phyloP scores from a whole-genome alignment of 1,140 invertebrate genomes.

The Hylaeus volcanicus region DNA sequence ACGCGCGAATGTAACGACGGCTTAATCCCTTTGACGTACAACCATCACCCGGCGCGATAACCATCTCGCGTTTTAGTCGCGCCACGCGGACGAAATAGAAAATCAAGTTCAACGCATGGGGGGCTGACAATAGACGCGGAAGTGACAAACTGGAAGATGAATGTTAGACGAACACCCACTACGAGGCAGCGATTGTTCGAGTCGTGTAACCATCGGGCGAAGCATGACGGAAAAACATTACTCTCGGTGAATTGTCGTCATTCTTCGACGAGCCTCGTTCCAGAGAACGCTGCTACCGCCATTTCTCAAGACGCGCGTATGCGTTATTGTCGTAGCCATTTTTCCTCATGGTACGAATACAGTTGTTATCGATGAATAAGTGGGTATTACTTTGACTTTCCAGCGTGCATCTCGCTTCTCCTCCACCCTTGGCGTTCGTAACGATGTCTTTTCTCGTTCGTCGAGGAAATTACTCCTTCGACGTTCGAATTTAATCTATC shows the following conservation, averaged over 20 bases:
- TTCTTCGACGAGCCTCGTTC: constrained; percentile 49
- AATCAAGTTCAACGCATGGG: constrained; percentile 36
- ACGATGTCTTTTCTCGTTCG: not conserved
- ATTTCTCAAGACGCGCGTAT: constrained; percentile 33
- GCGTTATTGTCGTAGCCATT: constrained; percentile 12
- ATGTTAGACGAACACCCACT: constrained; percentile 58
- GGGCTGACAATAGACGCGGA: constrained; percentile 64
- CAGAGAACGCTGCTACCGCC: constrained; percentile 22
- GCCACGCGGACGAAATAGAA: constrained; percentile 17
- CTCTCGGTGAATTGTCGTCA: constrained; percentile 58
- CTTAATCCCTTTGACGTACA: constrained; percentile 70
- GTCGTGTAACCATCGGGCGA: constrained; percentile 35
- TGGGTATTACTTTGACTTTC: constrained; percentile 24
- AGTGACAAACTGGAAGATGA: constrained; percentile 49
- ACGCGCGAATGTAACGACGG: constrained; percentile 65
- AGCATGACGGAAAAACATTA: constrained; percentile 65
- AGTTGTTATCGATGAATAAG: constrained; percentile 19
- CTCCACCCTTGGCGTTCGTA: not conserved
- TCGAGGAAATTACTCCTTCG: not conserved
- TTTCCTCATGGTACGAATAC: constrained; percentile 24
- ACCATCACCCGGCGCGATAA: constrained; percentile 11
- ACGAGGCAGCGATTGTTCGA: constrained; percentile 51
- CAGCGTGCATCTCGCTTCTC: too few relatives aligned
- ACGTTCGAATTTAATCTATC: not conserved
- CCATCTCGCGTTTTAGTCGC: constrained; percentile 2